Evolutionary conservation across 2,888 invertebrate species (phyloP), one percentile per base, ranked within the genome.

Genomic region (Stenodera caucasica): DNA sequence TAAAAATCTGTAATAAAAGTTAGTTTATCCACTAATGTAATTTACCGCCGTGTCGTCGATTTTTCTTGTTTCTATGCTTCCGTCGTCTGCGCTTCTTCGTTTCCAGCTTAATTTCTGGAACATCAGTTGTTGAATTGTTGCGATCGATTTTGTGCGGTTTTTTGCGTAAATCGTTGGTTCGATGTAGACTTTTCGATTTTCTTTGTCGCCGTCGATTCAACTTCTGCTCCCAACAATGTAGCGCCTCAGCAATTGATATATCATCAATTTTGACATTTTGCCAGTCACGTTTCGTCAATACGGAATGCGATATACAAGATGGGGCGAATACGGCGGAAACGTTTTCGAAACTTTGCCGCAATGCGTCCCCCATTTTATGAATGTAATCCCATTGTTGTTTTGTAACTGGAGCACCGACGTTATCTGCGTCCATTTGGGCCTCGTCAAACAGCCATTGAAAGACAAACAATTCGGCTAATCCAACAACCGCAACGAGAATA

Each of bases 401-500:
- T 12, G 94, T 91, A 2, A 92, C 89, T 1, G 95, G 95, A 0
- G 93, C 89, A 0, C 93, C 92, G 1, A 96, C 93, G 72, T 96
- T 96, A 78, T 95, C 94, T 0, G 92, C 94, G 30, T 92, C 89
- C 85, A 97, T 89, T 82, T 96, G 96, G 2, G 96, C 96, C 76
- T 96, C 95, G 78, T 97, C 96, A 78, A 95, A 96, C 53, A 96
- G 84, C 88, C 95, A 96, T 85, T 96, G 96, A 78, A 96, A 94
- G 23, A 97, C 90, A 78, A 96, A 97, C 26, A 96, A 84, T 0
- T 96, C 94, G 54, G 92, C 96, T 88, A 79, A 45, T 79, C 76
- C 26, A 2, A 26, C 26, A 26, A 26, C 26, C 2, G 5, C 26
- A 26, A 26, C 26, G 5, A 26, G 3, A 26, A 26, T 5, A 26